Conservation (phyloP, 2,888 invertebrate species). For the Didymodactylos carnosus region DNA sequence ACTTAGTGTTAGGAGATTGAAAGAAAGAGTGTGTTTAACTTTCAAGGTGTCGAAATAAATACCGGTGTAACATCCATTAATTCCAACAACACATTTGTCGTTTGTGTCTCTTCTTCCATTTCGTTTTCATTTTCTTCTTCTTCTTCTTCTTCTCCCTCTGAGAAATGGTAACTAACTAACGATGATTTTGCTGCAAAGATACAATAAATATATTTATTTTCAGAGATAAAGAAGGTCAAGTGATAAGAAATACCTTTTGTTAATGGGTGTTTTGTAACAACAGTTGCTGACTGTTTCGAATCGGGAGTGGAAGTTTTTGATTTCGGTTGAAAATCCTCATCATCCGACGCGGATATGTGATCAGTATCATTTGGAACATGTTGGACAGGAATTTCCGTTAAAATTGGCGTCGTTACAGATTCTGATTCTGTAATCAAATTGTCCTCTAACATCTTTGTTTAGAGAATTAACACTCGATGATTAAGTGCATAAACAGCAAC, state of each 20-base stretch:
- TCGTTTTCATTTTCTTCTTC: background rate
- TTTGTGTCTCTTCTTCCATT: background rate
- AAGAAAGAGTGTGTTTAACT: too few relatives aligned
- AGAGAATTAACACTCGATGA: too few relatives aligned
- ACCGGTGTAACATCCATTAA: background rate
- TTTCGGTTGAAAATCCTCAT: background rate
- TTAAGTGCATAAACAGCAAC: too few relatives aligned
- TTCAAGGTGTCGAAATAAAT: too few relatives aligned
- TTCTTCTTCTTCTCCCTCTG: background rate
- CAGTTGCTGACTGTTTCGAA: background rate
- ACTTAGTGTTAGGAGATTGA: too few relatives aligned
- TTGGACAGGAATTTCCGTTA: too few relatives aligned
- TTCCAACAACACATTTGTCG: background rate
- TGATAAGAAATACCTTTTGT: too few relatives aligned
- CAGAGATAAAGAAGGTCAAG: background rate
- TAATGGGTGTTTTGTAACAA: background rate
- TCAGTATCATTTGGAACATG: background rate
- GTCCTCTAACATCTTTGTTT: too few relatives aligned
- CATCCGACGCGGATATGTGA: background rate
- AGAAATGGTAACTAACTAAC: background rate
- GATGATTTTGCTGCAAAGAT: background rate
- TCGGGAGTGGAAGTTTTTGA: background rate
- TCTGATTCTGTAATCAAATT: too few relatives aligned
- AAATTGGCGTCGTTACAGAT: too few relatives aligned
- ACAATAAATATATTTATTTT: background rate